Percentiles rank a stretch among this genome's conserved stretches.
Evolutionary conservation across 2,888 invertebrate genomes (phyloP).

Genomic region (Spisula subtruncata): DNA sequence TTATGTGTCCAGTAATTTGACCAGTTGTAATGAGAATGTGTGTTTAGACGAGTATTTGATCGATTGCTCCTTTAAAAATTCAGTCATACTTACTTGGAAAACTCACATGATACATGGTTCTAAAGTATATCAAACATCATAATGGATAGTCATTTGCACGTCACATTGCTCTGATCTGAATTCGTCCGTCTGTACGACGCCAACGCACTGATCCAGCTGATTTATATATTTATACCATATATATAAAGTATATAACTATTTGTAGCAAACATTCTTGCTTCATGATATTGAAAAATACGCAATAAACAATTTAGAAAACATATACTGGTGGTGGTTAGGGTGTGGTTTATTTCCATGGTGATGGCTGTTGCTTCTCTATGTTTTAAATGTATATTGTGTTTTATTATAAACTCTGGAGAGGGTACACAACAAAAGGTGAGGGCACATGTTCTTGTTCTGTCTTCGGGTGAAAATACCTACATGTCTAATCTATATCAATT

Average conservation of each 20-base stretch:
- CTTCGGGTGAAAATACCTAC: background rate
- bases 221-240: slow-evolving; percentile 25
- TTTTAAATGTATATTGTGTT: slow-evolving; percentile 49
- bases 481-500: background rate
- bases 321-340: slow-evolving; percentile 76
- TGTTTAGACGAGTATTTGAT: no score
- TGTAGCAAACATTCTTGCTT: slow-evolving; percentile 60
- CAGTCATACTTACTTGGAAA: no score
- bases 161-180: background rate
- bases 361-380: slow-evolving; percentile 66
- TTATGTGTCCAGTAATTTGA: no score
- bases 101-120: no score
- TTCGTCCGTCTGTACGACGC: background rate
- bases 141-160: background rate
- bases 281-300: slow-evolving; percentile 62
- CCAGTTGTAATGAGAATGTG: no score
- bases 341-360: slow-evolving; percentile 68
- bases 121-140: background rate
- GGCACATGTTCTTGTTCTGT: slow-evolving; percentile 61
- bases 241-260: slow-evolving; percentile 53
- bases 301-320: slow-evolving; percentile 74
- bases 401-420: slow-evolving; percentile 54
- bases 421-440: slow-evolving; percentile 51
- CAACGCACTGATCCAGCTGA: slow-evolving; percentile 13
- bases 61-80: no score